These are phyloP conservation scores for Chaetorhynchus papuensis DNA, from an alignment of 2,113 vertebrate species.

Conservation along the genomic window DNA sequence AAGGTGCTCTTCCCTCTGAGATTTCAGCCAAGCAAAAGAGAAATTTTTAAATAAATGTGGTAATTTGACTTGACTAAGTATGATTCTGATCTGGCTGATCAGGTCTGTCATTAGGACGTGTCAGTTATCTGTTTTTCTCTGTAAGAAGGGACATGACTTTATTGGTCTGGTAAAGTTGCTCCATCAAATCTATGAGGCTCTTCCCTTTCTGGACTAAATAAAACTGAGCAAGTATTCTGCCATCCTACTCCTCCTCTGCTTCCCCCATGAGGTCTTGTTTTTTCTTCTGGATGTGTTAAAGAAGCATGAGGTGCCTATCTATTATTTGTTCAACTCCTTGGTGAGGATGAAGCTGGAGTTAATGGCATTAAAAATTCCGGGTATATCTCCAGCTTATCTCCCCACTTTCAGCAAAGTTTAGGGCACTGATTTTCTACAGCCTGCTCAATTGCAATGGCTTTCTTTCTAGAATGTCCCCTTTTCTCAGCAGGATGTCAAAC, in stretches of 20 bases:
- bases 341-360: background rate
- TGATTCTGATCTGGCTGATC: background rate
- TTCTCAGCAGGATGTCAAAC: background rate
- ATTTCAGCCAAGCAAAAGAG: background rate
- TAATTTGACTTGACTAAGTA: background rate
- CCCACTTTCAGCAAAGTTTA: background rate
- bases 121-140: background rate
- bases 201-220: background rate
- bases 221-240: background rate
- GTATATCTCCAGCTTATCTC: background rate
- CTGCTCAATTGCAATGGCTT: background rate
- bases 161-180: background rate
- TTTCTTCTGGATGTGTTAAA: background rate
- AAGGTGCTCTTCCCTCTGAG: background rate
- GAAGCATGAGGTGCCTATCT: background rate
- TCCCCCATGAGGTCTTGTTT: background rate
- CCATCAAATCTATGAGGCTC: background rate
- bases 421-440: background rate
- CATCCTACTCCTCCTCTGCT: background rate
- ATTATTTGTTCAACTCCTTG: background rate
- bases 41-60: background rate
- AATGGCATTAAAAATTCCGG: background rate
- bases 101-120: background rate
- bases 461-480: background rate
- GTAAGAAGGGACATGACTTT: background rate